A percentile compares a stretch with the other conserved stretches of the same genome.
Evolutionary conservation across 2,888 invertebrate genomes (phyloP).

Genomic region (Notodonta dromedarius): DNA sequence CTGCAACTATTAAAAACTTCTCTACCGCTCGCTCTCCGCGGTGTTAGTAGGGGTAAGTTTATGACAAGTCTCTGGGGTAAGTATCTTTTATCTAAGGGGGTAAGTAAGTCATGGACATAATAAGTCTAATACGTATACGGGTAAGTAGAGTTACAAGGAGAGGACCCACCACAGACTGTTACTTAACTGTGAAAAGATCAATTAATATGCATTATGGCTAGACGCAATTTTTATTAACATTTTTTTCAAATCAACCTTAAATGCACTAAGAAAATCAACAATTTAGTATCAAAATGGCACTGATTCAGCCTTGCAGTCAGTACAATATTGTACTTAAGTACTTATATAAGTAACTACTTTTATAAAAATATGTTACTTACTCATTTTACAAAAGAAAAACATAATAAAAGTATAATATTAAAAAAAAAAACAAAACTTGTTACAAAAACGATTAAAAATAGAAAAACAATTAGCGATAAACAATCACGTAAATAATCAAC

Average conservation of each 20-base stretch:
- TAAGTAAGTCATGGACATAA: too few species aligned
- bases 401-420: slow-evolving; percentile 3
- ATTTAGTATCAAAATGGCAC: slow-evolving; percentile 27
- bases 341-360: background rate
- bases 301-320: slow-evolving; percentile 23
- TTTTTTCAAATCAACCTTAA: slow-evolving; percentile 43
- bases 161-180: too few species aligned
- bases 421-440: slow-evolving; percentile 12
- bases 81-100: too few species aligned
- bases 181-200: too few species aligned
- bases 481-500: slow-evolving; percentile 19
- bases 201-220: too few species aligned
- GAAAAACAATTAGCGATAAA: slow-evolving; percentile 9
- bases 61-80: too few species aligned
- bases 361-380: background rate
- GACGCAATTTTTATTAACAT: slow-evolving; percentile 7
- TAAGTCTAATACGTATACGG: too few species aligned
- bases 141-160: too few species aligned
- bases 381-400: slow-evolving; percentile 6
- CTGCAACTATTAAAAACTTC: too few species aligned
- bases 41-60: too few species aligned
- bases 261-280: slow-evolving; percentile 21
- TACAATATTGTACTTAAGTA: slow-evolving; percentile 2
- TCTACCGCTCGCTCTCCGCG: too few species aligned
- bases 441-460: slow-evolving; percentile 25